Evolutionary conservation across 2,888 invertebrate genomes (phyloP).

Genomic region (Oegoconia quadripuncta): DNA sequence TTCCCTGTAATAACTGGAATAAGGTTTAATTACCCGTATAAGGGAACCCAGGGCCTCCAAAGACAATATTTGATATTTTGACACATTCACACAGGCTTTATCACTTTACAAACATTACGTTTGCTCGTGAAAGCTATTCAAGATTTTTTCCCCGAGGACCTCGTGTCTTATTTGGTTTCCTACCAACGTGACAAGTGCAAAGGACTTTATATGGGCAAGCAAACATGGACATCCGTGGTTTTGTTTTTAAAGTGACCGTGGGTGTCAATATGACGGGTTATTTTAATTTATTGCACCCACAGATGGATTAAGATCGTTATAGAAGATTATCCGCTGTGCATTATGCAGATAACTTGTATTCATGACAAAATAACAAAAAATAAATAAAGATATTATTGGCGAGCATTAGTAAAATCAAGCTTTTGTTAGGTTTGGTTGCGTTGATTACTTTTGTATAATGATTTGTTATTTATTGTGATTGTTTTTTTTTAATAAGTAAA

Average conservation of each 20-base stretch:
- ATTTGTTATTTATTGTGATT: no score
- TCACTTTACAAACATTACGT: conserved; percentile 70
- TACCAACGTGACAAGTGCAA: conserved; percentile 74
- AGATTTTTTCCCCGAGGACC: conserved; percentile 60
- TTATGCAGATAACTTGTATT: conserved; percentile 23
- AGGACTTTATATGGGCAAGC: conserved; percentile 62
- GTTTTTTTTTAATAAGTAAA: no score
- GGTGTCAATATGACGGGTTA: conserved; percentile 38
- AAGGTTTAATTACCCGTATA: conserved; percentile 51
- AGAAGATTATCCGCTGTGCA: conserved; percentile 27
- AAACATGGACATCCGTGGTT: conserved; percentile 62
- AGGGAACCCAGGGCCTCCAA: conserved; percentile 46
- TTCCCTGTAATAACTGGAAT: conserved; percentile 19
- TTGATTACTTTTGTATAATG: no score
- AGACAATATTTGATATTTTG: conserved; percentile 78
- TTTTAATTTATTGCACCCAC: conserved; percentile 43
- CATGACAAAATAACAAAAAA: not conserved
- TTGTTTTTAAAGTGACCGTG: conserved; percentile 51
- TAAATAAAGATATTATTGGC: conserved; percentile 9
- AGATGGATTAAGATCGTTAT: conserved; percentile 34
- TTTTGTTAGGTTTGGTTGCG: no score
- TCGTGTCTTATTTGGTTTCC: conserved; percentile 67
- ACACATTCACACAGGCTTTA: conserved; percentile 78
- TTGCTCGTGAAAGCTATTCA: conserved; percentile 73
- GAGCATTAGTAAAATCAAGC: no score